Percentiles rank a stretch among this genome's conserved stretches.
These are phyloP conservation scores for Lophius americanus DNA, from an alignment of 2,797 vertebrate species.

Conservation along the genomic window DNA sequence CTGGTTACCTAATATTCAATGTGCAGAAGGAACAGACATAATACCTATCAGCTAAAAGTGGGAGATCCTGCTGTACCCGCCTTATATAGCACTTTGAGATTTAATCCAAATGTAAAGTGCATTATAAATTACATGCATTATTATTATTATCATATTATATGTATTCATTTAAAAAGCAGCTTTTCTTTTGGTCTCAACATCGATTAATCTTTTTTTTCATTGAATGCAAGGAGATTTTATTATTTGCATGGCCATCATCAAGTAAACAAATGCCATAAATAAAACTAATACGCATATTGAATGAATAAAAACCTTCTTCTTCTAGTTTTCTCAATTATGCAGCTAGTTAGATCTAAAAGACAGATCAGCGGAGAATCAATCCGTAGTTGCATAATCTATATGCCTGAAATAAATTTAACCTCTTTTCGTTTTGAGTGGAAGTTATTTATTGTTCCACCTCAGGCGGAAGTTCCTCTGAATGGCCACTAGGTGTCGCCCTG, in stretches of 20 bases:
- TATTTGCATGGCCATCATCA: neutral
- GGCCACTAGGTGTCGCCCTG: slow-evolving; percentile 44
- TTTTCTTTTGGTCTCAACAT: neutral
- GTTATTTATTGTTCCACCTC: neutral
- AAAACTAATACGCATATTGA: neutral
- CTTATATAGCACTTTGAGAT: no score
- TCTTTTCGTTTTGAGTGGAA: neutral
- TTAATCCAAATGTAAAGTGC: no score
- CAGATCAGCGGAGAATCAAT: neutral
- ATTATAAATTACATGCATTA: no score
- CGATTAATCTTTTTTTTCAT: neutral
- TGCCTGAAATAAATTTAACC: slow-evolving; percentile 1
- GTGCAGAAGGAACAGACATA: no score
- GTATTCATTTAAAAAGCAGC: no score
- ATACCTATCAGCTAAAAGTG: no score
- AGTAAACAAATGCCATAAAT: neutral
- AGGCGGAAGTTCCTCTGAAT: neutral
- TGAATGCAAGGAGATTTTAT: neutral
- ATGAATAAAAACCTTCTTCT: neutral
- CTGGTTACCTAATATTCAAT: no score
- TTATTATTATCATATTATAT: no score
- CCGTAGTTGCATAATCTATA: neutral
- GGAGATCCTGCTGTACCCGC: no score
- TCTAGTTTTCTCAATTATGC: neutral
- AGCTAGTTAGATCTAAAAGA: neutral